phyloP scores from a whole-genome alignment of 2,113 vertebrate species.

The Prochilodus magdalenae region DNA sequence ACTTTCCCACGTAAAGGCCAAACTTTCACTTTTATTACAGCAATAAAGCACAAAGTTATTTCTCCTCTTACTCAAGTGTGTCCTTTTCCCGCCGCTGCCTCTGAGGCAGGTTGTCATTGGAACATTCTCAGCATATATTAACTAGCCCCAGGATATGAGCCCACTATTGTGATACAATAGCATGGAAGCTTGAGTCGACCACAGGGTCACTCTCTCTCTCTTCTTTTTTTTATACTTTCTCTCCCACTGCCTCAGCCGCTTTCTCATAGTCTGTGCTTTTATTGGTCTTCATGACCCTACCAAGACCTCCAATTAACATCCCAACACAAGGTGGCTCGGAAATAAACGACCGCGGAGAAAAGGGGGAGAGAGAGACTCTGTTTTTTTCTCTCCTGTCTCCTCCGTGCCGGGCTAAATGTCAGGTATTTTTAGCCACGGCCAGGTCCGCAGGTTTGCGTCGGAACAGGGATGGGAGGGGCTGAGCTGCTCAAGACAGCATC shows the following conservation, averaged over 20 bases:
- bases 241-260: not conserved
- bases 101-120: not conserved
- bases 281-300: conserved; percentile 37
- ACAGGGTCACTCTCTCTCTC: conserved; percentile 13
- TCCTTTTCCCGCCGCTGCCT: not conserved
- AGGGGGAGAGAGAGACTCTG: not conserved
- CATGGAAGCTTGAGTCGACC: not conserved
- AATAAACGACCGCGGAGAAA: conserved; percentile 46
- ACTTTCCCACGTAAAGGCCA: not conserved
- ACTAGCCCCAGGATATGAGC: not conserved
- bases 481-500: not conserved
- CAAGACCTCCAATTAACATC: conserved; percentile 54
- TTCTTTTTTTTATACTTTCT: not conserved
- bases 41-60: not conserved
- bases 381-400: conserved; percentile 15
- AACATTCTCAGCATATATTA: not conserved
- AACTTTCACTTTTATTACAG: not conserved
- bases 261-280: conserved; percentile 16
- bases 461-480: not conserved
- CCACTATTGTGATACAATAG: conserved; percentile 9
- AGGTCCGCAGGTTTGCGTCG: conserved; percentile 12
- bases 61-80: not conserved
- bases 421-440: conserved; percentile 46
- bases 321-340: conserved; percentile 14
- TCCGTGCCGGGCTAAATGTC: conserved; percentile 46